A percentile compares a stretch with the other conserved stretches of the same genome.
Conservation (phyloP, 2,113 vertebrate species). For the Pavo muticus region DNA sequence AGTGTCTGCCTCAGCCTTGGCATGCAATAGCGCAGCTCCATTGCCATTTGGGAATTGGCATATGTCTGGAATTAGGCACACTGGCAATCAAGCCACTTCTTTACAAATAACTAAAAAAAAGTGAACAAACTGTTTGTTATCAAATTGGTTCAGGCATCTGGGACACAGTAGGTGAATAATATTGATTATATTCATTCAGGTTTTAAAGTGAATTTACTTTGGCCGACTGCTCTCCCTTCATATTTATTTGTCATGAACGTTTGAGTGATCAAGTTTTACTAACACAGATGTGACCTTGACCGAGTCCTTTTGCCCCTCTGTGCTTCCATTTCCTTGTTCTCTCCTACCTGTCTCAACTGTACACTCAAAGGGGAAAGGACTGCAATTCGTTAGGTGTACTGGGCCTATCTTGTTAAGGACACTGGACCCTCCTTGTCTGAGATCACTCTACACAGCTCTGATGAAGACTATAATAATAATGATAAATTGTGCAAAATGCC, state of each 20-base stretch:
- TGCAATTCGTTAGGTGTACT: neutral
- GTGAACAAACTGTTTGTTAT: constrained; percentile 56
- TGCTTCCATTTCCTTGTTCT: constrained; percentile 29
- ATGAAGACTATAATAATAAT: neutral
- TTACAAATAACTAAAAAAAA: constrained; percentile 59
- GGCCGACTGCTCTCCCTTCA: constrained; percentile 36
- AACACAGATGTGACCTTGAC: constrained; percentile 60
- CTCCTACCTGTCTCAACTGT: neutral
- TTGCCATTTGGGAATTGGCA: constrained; percentile 54
- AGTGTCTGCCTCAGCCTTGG: constrained; percentile 41
- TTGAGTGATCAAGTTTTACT: constrained; percentile 26
- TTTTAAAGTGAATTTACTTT: constrained; percentile 67
- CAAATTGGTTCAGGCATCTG: constrained; percentile 69
- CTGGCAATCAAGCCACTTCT: constrained; percentile 62
- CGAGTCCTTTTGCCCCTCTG: constrained; percentile 6
- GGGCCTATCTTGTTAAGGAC: neutral
- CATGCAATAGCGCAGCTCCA: constrained; percentile 35
- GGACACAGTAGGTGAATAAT: constrained; percentile 31
- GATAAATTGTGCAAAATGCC: neutral
- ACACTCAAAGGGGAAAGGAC: neutral
- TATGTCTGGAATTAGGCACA: constrained; percentile 65
- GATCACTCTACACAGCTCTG: neutral
- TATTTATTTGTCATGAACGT: constrained; percentile 54
- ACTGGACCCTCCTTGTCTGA: neutral
- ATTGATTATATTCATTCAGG: constrained; percentile 62